These are phyloP conservation scores for Heterochromis multidens DNA, from an alignment of 2,113 vertebrate species.

Conservation along the genomic window DNA sequence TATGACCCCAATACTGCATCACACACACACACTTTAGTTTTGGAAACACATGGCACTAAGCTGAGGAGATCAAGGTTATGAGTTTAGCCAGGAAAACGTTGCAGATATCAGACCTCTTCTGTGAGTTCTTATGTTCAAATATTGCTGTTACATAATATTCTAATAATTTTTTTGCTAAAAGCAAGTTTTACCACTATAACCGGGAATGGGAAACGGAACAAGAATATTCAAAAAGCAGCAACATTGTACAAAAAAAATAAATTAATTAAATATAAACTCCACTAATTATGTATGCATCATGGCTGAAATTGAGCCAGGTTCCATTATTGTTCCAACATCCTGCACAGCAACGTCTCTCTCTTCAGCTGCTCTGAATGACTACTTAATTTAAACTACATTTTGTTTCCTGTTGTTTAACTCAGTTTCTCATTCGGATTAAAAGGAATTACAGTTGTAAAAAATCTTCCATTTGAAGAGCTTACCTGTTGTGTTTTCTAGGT, in stretches of 20 bases:
- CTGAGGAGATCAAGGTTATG: background rate
- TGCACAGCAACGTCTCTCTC: background rate
- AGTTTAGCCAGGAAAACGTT: background rate
- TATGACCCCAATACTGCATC: background rate
- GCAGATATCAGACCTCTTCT: background rate
- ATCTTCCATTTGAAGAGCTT: background rate
- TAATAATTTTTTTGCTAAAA: background rate
- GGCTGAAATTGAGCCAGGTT: background rate
- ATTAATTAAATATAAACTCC: background rate
- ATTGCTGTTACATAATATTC: background rate
- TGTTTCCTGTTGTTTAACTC: background rate
- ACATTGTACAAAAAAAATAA: background rate
- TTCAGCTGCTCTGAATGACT: background rate
- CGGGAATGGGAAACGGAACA: background rate
- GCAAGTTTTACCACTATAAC: background rate
- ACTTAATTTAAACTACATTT: background rate
- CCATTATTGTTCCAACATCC: background rate
- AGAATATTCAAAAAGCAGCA: background rate
- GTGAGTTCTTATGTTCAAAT: background rate
- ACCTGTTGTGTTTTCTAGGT: slow-evolving; percentile 68
- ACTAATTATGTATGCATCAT: background rate
- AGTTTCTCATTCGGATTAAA: background rate
- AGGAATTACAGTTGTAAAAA: background rate
- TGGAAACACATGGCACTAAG: background rate
- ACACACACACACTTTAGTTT: background rate